Evolutionary conservation across 2,113 vertebrate species (phyloP).

Genomic region (Barnardius zonarius): DNA sequence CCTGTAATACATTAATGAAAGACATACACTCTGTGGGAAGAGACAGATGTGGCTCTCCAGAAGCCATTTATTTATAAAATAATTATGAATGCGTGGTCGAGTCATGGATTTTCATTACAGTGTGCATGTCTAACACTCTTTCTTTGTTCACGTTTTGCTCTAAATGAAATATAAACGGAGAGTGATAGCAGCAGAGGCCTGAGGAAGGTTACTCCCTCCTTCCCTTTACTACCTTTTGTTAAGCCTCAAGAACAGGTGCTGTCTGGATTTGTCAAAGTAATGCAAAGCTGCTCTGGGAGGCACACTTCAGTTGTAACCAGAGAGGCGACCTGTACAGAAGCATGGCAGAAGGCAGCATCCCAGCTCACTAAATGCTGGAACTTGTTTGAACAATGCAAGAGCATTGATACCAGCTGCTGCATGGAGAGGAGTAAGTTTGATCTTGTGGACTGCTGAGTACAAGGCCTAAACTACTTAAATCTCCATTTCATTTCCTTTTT

Average conservation of each 20-base stretch:
- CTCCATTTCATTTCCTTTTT: conserved; percentile 27
- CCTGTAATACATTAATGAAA: conserved; percentile 76
- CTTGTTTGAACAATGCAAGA: background rate
- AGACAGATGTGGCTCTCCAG: conserved; percentile 74
- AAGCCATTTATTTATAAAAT: conserved; percentile 83
- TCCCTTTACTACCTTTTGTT: background rate
- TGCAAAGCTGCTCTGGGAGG: background rate
- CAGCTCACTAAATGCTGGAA: conserved; percentile 18
- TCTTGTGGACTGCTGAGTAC: background rate
- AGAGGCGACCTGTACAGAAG: background rate
- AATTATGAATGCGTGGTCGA: conserved; percentile 78
- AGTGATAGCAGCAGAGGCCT: background rate
- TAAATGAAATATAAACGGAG: conserved; percentile 54
- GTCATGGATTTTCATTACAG: conserved; percentile 76
- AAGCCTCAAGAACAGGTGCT: background rate
- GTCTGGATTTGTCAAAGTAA: background rate
- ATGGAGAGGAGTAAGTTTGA: background rate
- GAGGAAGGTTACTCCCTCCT: background rate
- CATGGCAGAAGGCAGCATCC: background rate
- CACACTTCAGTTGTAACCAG: background rate
- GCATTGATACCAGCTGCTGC: background rate
- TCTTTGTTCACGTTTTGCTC: conserved; percentile 64
- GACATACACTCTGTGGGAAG: conserved; percentile 49
- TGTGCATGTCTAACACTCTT: conserved; percentile 59
- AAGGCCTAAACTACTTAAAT: conserved; percentile 15